A percentile compares a stretch with the other conserved stretches of the same genome.
Conservation (phyloP, 2,113 vertebrate genomes). For the Muntiacus muntjak region DNA sequence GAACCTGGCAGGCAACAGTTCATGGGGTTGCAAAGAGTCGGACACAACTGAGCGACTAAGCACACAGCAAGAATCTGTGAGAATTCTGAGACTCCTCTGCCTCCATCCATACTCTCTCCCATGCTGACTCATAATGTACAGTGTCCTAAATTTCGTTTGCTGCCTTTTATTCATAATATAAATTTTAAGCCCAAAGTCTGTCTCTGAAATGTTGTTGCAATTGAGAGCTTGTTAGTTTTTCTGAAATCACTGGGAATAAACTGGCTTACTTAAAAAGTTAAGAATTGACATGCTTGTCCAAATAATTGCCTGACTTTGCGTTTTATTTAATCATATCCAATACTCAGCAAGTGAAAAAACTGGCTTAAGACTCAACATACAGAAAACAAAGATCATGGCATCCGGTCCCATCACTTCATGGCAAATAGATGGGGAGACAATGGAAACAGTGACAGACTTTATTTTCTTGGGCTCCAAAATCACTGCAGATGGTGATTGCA, state of each 20-base stretch:
- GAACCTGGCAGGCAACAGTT: background rate
- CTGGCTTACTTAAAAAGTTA: constrained; percentile 4
- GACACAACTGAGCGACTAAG: background rate
- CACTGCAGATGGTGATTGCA: background rate
- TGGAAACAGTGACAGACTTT: background rate
- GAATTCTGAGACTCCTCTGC: background rate
- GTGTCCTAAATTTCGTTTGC: background rate
- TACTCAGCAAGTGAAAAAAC: background rate
- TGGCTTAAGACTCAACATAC: background rate
- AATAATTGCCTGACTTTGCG: background rate
- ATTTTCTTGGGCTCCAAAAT: background rate
- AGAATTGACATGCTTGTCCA: background rate
- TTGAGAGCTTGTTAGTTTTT: background rate
- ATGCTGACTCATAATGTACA: background rate
- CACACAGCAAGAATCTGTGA: background rate
- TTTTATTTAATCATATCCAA: constrained; percentile 39
- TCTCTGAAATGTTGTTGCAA: background rate
- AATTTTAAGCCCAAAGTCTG: background rate
- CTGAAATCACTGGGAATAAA: constrained; percentile 8
- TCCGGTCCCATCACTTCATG: background rate
- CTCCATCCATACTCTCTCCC: background rate
- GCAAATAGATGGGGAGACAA: background rate
- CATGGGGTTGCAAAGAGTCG: background rate
- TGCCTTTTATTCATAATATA: background rate
- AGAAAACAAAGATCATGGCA: background rate